Base-by-base conservation (phyloP, 1,140 invertebrate genomes). In the Pseudachorutes palmiensis region DNA sequence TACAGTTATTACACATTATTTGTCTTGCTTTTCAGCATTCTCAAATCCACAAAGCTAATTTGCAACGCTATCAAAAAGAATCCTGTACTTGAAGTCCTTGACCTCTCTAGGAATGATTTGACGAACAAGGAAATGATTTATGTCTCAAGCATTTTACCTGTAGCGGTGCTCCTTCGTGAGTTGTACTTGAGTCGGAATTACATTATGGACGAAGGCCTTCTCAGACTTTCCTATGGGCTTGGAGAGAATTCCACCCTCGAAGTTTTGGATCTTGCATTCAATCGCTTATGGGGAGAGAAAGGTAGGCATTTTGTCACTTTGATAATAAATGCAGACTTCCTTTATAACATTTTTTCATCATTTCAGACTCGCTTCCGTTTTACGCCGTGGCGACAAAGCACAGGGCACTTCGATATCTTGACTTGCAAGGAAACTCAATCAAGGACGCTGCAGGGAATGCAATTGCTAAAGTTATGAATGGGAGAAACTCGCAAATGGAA, bases 31-130 rank as follows among this genome's bases (percentile, higher is more conserved):
- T 22, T 45, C 51, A 72, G 71, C 14, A 68, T 68, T 55, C 5
- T 41, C 9, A 36, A 49, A 49, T 55, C 61, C 1, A 32, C 70
- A 14, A 36, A 66, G 26, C 45, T 45, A 41, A 66, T 73, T 28
- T 70, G 66, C 58, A 57, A 68, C 24, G 66, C 69, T 3, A 31
- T 70, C 2, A 31, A 16, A 2, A 19, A 60, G n/a, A 70, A 69
- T 31, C 28, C 55, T 0, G 61, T 0, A 9, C 16, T 73, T 3
- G 61, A 64, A 32, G 22, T n/a, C 2, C 12, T 73, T 16, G 67
- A 73, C 41, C 31, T 70, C n/a, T 70, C 33, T 48, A 32, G 70
- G 67, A 73, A 73, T 55, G 62, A 73, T 16, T 31, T 73, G 2
- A 55, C 45, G 14, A 69, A 73, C 57, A 24, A 48, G 0, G 71